Conservation (phyloP, 2,888 invertebrate species). For the Mamestra brassicae region DNA sequence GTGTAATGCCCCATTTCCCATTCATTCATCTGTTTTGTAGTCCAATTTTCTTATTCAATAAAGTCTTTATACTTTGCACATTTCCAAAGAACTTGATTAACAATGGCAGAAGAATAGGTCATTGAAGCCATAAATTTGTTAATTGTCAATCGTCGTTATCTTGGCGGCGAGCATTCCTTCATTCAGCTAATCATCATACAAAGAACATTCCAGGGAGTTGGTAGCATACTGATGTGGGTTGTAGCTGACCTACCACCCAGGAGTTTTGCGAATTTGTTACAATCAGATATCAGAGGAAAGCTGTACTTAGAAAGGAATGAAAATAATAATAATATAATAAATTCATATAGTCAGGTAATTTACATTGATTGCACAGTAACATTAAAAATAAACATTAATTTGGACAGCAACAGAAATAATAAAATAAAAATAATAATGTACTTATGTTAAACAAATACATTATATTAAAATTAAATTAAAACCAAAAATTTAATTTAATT, state of each 20-base stretch:
- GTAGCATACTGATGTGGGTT: conserved; percentile 44
- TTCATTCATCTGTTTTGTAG: not conserved
- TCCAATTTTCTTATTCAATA: not conserved
- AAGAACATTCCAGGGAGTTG: conserved; percentile 49
- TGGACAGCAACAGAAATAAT: too few relatives aligned
- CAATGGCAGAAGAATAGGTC: conserved; percentile 3
- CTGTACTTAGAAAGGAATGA: too few relatives aligned
- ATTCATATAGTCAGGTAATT: too few relatives aligned
- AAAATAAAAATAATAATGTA: too few relatives aligned
- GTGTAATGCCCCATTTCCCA: not conserved
- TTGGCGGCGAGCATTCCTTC: conserved; percentile 46
- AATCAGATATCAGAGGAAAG: conserved; percentile 7
- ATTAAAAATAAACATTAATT: too few relatives aligned
- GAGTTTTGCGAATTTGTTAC: conserved; percentile 32
- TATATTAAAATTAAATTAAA: too few relatives aligned
- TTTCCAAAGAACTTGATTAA: conserved; percentile 6
- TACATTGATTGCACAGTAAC: too few relatives aligned
- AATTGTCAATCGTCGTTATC: conserved; percentile 45
- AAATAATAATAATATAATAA: too few relatives aligned
- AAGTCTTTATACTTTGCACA: not conserved
- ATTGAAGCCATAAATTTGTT: conserved; percentile 37
- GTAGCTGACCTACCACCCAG: conserved; percentile 10
- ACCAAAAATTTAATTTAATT: too few relatives aligned
- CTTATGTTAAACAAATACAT: too few relatives aligned
- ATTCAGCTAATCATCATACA: conserved; percentile 59